phyloP scores from a whole-genome alignment of 2,888 invertebrate species.

The Rhabditoides inermis region DNA sequence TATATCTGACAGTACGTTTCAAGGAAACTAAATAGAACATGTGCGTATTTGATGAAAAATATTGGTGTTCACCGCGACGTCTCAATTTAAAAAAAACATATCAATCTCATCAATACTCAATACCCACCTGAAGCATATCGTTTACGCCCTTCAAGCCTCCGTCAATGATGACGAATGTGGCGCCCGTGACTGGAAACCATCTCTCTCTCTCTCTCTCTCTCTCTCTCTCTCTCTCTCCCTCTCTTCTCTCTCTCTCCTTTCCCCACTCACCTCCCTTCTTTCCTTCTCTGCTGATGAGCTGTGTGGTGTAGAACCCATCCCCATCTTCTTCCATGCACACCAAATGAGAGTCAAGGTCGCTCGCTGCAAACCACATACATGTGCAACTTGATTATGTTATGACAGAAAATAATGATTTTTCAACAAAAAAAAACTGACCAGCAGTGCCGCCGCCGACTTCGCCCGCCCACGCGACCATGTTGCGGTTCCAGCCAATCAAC shows the following conservation, averaged over 20 bases:
- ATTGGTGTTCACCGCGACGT: not conserved
- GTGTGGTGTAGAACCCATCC: conserved; percentile 70
- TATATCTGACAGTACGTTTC: too few species aligned
- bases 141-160: conserved; percentile 66
- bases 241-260: not conserved
- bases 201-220: not conserved
- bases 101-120: not conserved
- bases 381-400: too few species aligned
- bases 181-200: conserved; percentile 67
- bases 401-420: too few species aligned
- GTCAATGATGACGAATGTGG: conserved; percentile 79
- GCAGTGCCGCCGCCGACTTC: too few species aligned
- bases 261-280: conserved; percentile 14
- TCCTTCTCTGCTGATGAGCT: conserved; percentile 64
- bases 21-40: too few species aligned
- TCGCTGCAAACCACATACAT: too few species aligned
- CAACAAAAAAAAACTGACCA: too few species aligned
- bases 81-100: not conserved
- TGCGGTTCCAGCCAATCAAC: too few species aligned
- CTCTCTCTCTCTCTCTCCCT: not conserved
- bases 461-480: too few species aligned
- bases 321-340: conserved; percentile 72
- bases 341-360: conserved; percentile 79
- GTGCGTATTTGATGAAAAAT: not conserved
- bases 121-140: not conserved